These are phyloP conservation scores for Drosophila lacteicornis DNA, from an alignment of 1,140 invertebrate genomes.

Conservation along the genomic window DNA sequence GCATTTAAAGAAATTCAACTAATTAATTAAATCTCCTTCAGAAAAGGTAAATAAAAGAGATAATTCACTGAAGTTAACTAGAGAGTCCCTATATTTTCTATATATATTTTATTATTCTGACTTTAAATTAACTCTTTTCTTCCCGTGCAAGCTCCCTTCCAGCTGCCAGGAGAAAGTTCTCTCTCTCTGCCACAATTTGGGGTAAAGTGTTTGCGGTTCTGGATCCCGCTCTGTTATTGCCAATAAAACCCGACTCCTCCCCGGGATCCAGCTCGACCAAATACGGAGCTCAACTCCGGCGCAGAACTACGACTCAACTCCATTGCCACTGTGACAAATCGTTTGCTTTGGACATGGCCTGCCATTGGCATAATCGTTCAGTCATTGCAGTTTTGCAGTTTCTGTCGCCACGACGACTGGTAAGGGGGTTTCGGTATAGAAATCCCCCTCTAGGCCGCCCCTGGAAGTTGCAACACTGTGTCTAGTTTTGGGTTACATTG, in stretches of 20 bases:
- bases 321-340: slow-evolving; percentile 75
- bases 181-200: slow-evolving; percentile 24
- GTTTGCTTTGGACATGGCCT: slow-evolving; percentile 75
- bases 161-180: slow-evolving; percentile 9
- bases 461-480: slow-evolving; percentile 60
- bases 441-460: slow-evolving; percentile 14
- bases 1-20: too few species aligned
- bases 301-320: slow-evolving; percentile 22
- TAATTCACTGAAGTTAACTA: too few species aligned
- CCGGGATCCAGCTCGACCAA: neutral
- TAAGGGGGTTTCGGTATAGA: neutral
- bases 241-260: slow-evolving; percentile 67
- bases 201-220: slow-evolving; percentile 72
- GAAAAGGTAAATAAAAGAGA: too few species aligned
- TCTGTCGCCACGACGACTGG: slow-evolving; percentile 35
- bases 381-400: slow-evolving; percentile 74
- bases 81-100: too few species aligned
- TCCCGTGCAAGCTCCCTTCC: slow-evolving; percentile 6
- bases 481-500: slow-evolving; percentile 79
- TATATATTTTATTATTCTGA: too few species aligned
- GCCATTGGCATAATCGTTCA: slow-evolving; percentile 80
- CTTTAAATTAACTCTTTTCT: neutral
- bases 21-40: too few species aligned
- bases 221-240: slow-evolving; percentile 34
- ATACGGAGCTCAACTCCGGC: slow-evolving; percentile 26